These are phyloP conservation scores for Celastrina argiolus DNA, from an alignment of 2,888 invertebrate genomes.

Conservation along the genomic window DNA sequence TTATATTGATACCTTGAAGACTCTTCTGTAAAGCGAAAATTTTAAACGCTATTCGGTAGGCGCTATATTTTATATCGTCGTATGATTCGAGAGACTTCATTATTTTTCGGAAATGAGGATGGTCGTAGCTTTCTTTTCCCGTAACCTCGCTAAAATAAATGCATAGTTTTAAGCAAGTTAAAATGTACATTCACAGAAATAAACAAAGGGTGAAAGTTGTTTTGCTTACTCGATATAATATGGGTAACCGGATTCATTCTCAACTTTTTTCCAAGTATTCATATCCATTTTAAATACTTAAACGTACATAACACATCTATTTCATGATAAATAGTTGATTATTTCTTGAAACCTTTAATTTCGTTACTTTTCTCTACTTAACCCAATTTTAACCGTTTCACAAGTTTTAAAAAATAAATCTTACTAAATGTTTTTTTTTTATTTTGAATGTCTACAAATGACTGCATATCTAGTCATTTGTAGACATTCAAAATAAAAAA, in stretches of 20 bases:
- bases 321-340: neutral
- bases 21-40: constrained; percentile 61
- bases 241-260: constrained; percentile 79
- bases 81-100: constrained; percentile 79
- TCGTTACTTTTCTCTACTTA: neutral
- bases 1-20: constrained; percentile 77
- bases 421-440: neutral
- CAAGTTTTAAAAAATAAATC: neutral
- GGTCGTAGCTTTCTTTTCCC: constrained; percentile 75
- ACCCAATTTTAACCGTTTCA: constrained; percentile 7
- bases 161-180: constrained; percentile 27
- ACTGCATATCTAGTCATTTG: too few relatives aligned
- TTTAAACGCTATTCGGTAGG: constrained; percentile 87
- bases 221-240: constrained; percentile 76
- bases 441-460: too few relatives aligned
- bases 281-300: constrained; percentile 43
- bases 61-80: constrained; percentile 84
- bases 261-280: constrained; percentile 74
- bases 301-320: neutral
- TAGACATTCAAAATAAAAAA: too few relatives aligned
- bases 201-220: constrained; percentile 46
- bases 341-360: neutral
- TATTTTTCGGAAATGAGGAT: constrained; percentile 78
- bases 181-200: constrained; percentile 26
- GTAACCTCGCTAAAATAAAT: constrained; percentile 65